Conservation (phyloP, 2,113 vertebrate species). For the Macrotis lagotis region DNA sequence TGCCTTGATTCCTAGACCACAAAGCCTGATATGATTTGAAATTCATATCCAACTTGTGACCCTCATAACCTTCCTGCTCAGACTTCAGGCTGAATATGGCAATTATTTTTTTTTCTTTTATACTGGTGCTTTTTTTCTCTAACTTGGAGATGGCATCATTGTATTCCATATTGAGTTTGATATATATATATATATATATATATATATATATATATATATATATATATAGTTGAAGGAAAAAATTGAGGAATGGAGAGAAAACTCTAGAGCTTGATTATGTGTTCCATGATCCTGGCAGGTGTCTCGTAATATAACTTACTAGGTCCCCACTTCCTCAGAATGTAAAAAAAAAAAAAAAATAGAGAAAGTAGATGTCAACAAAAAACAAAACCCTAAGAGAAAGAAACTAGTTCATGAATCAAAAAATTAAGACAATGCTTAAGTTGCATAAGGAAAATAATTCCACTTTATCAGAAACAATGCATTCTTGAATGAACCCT, state of each 20-base stretch:
- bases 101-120: neutral
- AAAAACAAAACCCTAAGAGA: too few species aligned
- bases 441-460: neutral
- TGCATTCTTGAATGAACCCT: neutral
- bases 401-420: neutral
- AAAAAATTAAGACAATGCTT: constrained; percentile 18
- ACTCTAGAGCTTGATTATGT: neutral
- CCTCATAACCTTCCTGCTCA: neutral
- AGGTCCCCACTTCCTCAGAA: too few species aligned
- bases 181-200: too few species aligned
- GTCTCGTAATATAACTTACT: neutral
- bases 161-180: too few species aligned
- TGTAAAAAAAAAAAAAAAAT: too few species aligned
- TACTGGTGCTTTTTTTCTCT: neutral
- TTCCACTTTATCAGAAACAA: neutral
- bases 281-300: neutral
- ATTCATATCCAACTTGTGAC: too few species aligned
- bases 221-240: too few species aligned
- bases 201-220: too few species aligned
- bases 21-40: too few species aligned
- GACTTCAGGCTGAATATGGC: neutral
- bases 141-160: neutral
- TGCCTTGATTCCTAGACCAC: too few species aligned
- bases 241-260: neutral
- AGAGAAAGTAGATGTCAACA: too few species aligned